Evolutionary conservation across 2,797 vertebrate genomes (phyloP), one percentile per base, ranked within the genome.

Genomic region (Furcifer pardalis): DNA sequence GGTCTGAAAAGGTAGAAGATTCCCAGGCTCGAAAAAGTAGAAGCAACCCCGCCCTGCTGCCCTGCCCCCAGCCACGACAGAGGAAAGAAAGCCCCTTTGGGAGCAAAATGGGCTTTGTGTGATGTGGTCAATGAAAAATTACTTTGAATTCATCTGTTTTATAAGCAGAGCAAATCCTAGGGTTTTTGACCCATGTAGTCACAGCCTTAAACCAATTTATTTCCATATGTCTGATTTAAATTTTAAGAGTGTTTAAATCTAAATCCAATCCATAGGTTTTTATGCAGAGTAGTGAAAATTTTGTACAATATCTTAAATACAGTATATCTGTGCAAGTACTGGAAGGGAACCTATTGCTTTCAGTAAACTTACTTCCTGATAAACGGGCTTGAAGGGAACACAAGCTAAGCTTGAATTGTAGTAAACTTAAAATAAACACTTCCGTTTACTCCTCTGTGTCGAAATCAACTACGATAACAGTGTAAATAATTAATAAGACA

Each of bases 401-500:
- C 66, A 81, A 40, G 10, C 56, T 35, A 62, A 74, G 42, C 17
- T 27, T 59, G 30, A 65, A 78, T 44, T 32, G 23, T 59, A 37
- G 52, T 59, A 19, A 59, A 37, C 52, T 37, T 59, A 79, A 79
- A 52, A 52, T 83, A 42, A 37, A 68, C 27, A 42, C 19, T 68
- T 30, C 52, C 59, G 21, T 63, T 65, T 79, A 72, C 73, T 56
- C 35, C 77, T 56, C 30, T 79, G 32, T 40, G 42, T 79, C 65
- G 68, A 84, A 84, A 74, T 60, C 30, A 60, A 13, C 49, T 77
- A 69, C 37, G 30, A 79, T 37, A 78, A 59, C 27, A 72, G 37
- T 44, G 59, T 84, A 81, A 81, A 82, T 77, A 77, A 77, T 35
- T 80, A 56, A 80, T 75, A 23, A 32, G 60, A 66, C 27, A 69